These are phyloP conservation scores for Sipunculus nudus DNA, from an alignment of 2,888 invertebrate genomes.

Conservation along the genomic window DNA sequence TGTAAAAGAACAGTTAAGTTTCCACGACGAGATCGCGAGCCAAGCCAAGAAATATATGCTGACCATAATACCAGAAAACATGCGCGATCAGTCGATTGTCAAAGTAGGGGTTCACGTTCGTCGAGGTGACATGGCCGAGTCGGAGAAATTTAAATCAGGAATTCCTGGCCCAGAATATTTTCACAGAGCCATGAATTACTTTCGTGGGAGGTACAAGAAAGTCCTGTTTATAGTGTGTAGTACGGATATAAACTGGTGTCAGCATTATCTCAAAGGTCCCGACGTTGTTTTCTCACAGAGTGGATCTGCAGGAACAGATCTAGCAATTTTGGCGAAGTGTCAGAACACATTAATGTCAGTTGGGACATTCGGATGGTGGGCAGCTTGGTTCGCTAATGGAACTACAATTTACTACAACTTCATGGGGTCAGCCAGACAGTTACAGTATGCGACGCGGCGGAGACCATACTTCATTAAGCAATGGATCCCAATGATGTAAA, in stretches of 20 bases:
- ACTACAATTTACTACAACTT: slow-evolving; percentile 63
- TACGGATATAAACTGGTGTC: slow-evolving; percentile 62
- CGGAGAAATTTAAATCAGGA: no score
- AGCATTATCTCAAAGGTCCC: slow-evolving; percentile 41
- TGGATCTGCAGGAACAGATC: slow-evolving; percentile 55
- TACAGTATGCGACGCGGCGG: slow-evolving; percentile 56
- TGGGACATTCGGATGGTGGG: slow-evolving; percentile 68
- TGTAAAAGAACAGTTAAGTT: slow-evolving; percentile 46
- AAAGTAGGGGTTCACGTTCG: slow-evolving; percentile 63
- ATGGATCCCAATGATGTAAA: slow-evolving; percentile 55
- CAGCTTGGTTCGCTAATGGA: slow-evolving; percentile 61
- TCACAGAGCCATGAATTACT: slow-evolving; percentile 54
- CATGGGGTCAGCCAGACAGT: slow-evolving; percentile 54
- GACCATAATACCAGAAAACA: slow-evolving; percentile 22
- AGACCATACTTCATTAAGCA: slow-evolving; percentile 61
- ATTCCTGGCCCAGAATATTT: no score
- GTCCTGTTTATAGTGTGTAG: slow-evolving; percentile 63
- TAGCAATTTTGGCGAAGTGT: slow-evolving; percentile 58
- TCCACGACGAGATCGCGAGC: slow-evolving; percentile 36
- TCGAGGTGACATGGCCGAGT: slow-evolving; percentile 64
- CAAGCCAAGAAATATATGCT: slow-evolving; percentile 38
- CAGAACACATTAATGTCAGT: slow-evolving; percentile 61
- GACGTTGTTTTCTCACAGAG: slow-evolving; percentile 41
- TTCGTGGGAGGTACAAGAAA: slow-evolving; percentile 39
- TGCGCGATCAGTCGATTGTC: slow-evolving; percentile 33